Conservation (phyloP, 2,797 vertebrate species). For the Notolepis coatsorum region DNA sequence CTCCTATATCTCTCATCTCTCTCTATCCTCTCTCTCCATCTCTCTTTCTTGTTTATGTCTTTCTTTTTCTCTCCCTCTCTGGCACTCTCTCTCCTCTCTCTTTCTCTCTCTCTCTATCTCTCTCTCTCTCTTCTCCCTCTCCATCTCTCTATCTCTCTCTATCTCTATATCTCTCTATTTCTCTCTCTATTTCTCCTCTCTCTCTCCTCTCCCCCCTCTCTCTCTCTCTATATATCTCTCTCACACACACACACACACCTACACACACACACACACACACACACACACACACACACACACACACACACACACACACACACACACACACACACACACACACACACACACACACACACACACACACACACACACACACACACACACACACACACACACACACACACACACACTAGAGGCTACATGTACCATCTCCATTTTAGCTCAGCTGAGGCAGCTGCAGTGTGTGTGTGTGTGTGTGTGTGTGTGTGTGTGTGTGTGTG, state of each 20-base stretch:
- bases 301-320: constrained; percentile 33
- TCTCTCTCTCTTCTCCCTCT: background rate
- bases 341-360: constrained; percentile 4
- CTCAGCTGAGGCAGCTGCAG: constrained; percentile 60
- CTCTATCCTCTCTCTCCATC: too few species aligned
- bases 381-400: background rate
- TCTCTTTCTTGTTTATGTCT: background rate
- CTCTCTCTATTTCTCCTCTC: background rate
- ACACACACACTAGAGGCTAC: constrained; percentile 20
- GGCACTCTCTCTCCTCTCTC: background rate
- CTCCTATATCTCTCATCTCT: too few species aligned
- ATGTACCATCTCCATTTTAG: constrained; percentile 60
- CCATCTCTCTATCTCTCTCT: background rate
- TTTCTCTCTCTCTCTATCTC: background rate
- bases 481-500: constrained; percentile 13
- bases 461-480: constrained; percentile 16
- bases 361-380: background rate
- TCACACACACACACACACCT: background rate
- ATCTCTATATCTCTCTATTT: background rate
- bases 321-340: constrained; percentile 26
- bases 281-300: constrained; percentile 12
- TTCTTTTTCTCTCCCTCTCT: too few species aligned
- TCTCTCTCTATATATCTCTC: background rate
- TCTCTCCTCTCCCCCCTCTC: background rate
- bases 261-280: background rate